Evolutionary conservation across 2,888 invertebrate species (phyloP).

Genomic region (Thecophora atra): DNA sequence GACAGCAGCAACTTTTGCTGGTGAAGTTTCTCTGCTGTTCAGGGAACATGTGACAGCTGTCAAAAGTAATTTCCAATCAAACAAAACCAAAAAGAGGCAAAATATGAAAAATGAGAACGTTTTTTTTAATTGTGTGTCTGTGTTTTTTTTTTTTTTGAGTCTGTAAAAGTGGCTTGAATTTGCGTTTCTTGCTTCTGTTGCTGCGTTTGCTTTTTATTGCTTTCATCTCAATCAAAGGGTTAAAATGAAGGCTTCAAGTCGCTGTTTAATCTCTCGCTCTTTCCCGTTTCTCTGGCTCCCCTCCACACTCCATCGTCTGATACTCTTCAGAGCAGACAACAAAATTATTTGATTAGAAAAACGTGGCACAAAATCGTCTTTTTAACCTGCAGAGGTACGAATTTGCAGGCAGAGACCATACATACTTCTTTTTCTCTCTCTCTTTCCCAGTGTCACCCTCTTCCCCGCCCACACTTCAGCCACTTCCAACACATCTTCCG

Average conservation of each 20-base stretch:
- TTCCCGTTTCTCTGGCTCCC: neutral
- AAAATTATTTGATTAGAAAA: slow-evolving; percentile 43
- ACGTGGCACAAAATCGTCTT: slow-evolving; percentile 38
- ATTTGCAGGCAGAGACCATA: neutral
- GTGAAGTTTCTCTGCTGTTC: slow-evolving; percentile 24
- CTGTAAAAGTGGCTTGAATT: neutral
- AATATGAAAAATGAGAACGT: slow-evolving; percentile 35
- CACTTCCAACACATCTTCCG: too few species aligned
- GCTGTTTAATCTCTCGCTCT: neutral
- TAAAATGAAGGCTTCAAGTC: neutral
- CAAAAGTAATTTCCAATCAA: slow-evolving; percentile 38
- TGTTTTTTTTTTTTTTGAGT: too few species aligned
- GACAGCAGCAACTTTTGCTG: slow-evolving; percentile 20
- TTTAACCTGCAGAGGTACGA: neutral
- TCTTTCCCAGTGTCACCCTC: too few species aligned
- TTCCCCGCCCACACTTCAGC: too few species aligned
- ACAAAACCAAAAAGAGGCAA: too few species aligned
- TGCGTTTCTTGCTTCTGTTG: too few species aligned
- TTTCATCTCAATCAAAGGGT: slow-evolving; percentile 16
- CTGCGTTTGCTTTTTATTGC: too few species aligned
- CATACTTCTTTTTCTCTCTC: slow-evolving; percentile 4
- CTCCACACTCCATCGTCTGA: neutral
- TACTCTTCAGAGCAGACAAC: slow-evolving; percentile 27
- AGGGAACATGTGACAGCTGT: slow-evolving; percentile 33
- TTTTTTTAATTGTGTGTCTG: neutral